A percentile compares a stretch with the other conserved stretches of the same genome.
Conservation (phyloP, 2,797 vertebrate species). For the Pelodytes ibericus region DNA sequence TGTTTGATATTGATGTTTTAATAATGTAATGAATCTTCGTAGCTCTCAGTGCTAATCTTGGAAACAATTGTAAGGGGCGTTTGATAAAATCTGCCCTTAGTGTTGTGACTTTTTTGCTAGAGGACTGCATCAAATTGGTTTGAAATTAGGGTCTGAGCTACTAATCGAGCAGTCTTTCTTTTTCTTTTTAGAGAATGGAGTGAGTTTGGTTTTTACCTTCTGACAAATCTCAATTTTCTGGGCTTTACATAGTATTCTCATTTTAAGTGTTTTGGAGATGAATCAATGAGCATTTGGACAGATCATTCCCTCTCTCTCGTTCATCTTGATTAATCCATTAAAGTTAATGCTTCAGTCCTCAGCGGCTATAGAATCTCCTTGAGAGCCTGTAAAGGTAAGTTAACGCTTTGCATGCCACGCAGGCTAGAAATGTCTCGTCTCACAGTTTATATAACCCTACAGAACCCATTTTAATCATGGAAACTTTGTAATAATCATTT, state of each 20-base stretch:
- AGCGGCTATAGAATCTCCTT: slow-evolving; percentile 57
- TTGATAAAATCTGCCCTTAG: slow-evolving; percentile 66
- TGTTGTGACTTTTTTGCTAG: slow-evolving; percentile 58
- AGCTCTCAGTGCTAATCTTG: slow-evolving; percentile 63
- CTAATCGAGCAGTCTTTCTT: slow-evolving; percentile 55
- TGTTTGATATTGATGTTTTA: slow-evolving; percentile 62
- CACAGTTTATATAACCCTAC: not conserved
- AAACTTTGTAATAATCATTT: slow-evolving; percentile 1
- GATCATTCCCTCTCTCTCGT: slow-evolving; percentile 47
- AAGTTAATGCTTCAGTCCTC: slow-evolving; percentile 58
- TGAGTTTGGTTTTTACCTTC: slow-evolving; percentile 56
- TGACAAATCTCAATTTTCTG: slow-evolving; percentile 53
- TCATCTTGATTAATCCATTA: slow-evolving; percentile 57
- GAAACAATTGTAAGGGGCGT: slow-evolving; percentile 62
- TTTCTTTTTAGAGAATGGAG: slow-evolving; percentile 52
- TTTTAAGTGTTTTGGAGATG: slow-evolving; percentile 59
- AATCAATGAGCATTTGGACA: slow-evolving; percentile 55
- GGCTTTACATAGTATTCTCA: slow-evolving; percentile 55
- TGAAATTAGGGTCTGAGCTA: slow-evolving; percentile 57
- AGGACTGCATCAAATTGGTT: slow-evolving; percentile 60
- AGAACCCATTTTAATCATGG: not conserved
- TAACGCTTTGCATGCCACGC: slow-evolving; percentile 21
- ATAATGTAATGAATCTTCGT: slow-evolving; percentile 63
- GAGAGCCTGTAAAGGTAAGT: slow-evolving; percentile 59
- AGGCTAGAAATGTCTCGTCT: too few relatives aligned